These are phyloP conservation scores for Drosophila mimetica DNA, from an alignment of 2,888 invertebrate genomes.

Conservation along the genomic window DNA sequence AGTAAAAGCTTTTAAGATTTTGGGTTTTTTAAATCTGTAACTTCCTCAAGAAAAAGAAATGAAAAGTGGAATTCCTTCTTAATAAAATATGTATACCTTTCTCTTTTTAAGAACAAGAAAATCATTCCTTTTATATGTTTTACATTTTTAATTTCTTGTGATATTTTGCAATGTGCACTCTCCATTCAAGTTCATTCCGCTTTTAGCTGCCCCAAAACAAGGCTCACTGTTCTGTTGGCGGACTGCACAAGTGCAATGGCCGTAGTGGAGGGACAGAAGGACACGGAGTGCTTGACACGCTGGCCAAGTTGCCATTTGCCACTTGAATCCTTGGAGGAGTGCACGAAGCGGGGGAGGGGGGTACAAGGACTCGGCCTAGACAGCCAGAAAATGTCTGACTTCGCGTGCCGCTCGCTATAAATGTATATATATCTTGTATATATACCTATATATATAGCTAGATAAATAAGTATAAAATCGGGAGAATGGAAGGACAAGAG, in stretches of 20 bases:
- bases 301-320: conserved; percentile 53
- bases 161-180: neutral
- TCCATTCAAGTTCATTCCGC: neutral
- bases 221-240: conserved; percentile 59
- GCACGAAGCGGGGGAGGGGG: conserved; percentile 13
- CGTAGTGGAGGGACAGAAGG: conserved; percentile 20
- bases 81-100: no score
- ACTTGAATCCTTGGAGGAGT: conserved; percentile 41
- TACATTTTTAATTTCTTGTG: neutral
- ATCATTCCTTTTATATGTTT: no score
- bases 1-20: no score
- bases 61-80: no score
- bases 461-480: conserved; percentile 20
- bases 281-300: conserved; percentile 39
- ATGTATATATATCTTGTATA: conserved; percentile 29
- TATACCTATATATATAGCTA: conserved; percentile 10
- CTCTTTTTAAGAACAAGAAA: no score
- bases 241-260: conserved; percentile 16
- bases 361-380: conserved; percentile 48
- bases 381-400: conserved; percentile 25
- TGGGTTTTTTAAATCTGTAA: no score
- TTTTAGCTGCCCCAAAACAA: conserved; percentile 1
- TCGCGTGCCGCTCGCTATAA: conserved; percentile 40
- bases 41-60: no score
- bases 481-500: conserved; percentile 4